Evolutionary conservation across 92 coral and sea anemone genomes (phyloP).

Genomic region (Isaurus tuberculatus): DNA sequence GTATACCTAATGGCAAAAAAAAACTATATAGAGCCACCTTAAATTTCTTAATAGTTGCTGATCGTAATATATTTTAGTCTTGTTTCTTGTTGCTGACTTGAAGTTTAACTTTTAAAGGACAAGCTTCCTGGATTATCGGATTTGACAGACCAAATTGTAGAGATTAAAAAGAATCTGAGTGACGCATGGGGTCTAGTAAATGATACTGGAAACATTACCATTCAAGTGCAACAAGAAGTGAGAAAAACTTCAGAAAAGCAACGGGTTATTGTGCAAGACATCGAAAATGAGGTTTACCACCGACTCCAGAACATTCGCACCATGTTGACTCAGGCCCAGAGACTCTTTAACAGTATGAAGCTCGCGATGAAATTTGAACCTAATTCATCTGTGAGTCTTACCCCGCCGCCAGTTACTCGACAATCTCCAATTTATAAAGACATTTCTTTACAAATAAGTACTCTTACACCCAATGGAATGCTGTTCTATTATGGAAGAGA

Average conservation of each 20-base stretch:
- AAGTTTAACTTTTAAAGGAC: constrained; percentile 1
- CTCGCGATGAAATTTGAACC: constrained; percentile 26
- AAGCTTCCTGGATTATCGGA: constrained; percentile 45
- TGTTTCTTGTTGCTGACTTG: no score
- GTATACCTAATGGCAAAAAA: no score
- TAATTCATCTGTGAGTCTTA: constrained; percentile 12
- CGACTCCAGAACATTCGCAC: constrained; percentile 26
- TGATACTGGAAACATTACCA: constrained; percentile 32
- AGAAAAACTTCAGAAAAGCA: constrained; percentile 20
- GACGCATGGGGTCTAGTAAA: constrained; percentile 27
- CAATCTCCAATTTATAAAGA: constrained; percentile 3
- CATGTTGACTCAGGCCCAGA: constrained; percentile 39
- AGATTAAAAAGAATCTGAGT: constrained; percentile 24
- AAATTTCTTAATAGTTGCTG: no score
- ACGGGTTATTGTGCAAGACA: constrained; percentile 1
- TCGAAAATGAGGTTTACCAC: constrained; percentile 27
- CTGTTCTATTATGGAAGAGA: constrained; percentile 6
- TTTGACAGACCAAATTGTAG: constrained; percentile 19
- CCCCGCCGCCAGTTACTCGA: constrained; percentile 25
- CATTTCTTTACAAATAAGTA: constrained; percentile 8
- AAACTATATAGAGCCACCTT: no score
- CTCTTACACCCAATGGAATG: constrained; percentile 3
- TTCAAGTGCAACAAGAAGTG: constrained; percentile 5
- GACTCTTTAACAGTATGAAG: constrained; percentile 13
- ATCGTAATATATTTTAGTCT: no score